phyloP scores from a whole-genome alignment of 1,140 invertebrate species.

The Capitella teleta region DNA sequence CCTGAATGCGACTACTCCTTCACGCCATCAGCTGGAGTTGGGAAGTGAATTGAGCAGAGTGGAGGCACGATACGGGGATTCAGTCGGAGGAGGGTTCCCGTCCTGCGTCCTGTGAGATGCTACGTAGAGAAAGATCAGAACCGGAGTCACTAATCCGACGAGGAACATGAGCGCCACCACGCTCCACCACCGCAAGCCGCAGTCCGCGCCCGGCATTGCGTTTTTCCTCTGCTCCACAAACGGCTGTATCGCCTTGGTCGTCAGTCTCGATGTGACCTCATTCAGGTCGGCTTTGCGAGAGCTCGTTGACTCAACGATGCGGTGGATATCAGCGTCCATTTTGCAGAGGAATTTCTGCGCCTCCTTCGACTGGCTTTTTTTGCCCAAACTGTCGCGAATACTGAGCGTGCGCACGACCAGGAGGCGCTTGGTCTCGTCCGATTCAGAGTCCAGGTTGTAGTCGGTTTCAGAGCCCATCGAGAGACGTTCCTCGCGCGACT shows the following conservation, averaged over 20 bases:
- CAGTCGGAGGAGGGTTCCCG: no score
- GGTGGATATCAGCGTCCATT: conserved; percentile 31
- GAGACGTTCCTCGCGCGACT: not conserved
- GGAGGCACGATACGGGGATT: no score
- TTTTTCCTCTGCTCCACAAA: conserved; percentile 9
- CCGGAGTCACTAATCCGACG: conserved; percentile 16
- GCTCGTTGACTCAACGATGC: conserved; percentile 18
- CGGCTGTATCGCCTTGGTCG: conserved; percentile 23
- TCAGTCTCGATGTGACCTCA: conserved; percentile 28
- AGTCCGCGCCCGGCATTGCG: conserved; percentile 18
- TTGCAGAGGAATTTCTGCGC: conserved; percentile 25
- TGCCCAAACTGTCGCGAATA: conserved; percentile 19
- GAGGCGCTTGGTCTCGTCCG: conserved; percentile 21
- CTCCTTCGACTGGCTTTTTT: conserved; percentile 17
- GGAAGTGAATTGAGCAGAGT: no score
- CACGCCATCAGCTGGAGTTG: no score
- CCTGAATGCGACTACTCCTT: no score
- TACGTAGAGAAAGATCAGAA: conserved; percentile 9
- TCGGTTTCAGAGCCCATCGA: not conserved
- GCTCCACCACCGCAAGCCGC: conserved; percentile 19
- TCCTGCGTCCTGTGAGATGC: no score
- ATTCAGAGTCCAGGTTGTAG: not conserved
- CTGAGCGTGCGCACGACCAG: conserved; percentile 27
- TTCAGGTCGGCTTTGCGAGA: conserved; percentile 19
- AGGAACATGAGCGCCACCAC: conserved; percentile 14